phyloP scores from a whole-genome alignment of 2,888 invertebrate genomes.

The Clitarchus hookeri region DNA sequence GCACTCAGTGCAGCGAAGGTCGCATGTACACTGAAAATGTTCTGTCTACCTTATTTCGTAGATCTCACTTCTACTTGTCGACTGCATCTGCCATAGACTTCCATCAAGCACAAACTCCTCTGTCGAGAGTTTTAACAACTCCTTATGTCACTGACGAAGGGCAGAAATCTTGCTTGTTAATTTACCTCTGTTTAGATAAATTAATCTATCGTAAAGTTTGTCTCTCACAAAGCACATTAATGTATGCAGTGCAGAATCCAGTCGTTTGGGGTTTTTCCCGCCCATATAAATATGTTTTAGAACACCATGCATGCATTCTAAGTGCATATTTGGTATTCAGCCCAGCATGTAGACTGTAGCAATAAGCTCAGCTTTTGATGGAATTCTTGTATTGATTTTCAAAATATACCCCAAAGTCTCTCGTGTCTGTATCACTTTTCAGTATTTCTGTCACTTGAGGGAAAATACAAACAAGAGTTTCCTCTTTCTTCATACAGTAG shows the following conservation, averaged over 20 bases:
- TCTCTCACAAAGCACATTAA: conserved; percentile 45
- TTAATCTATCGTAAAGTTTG: conserved; percentile 44
- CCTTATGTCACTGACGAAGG: conserved; percentile 16
- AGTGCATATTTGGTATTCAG: conserved; percentile 46
- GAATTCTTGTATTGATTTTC: conserved; percentile 33
- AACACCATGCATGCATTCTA: conserved; percentile 45
- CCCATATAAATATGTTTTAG: conserved; percentile 45
- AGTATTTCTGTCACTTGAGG: conserved; percentile 27
- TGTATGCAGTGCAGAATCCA: conserved; percentile 43
- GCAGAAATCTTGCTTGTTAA: conserved; percentile 32
- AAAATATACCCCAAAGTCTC: conserved; percentile 43
- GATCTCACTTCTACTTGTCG: background rate
- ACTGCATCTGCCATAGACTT: background rate
- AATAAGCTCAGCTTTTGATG: conserved; percentile 43
- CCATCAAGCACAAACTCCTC: conserved; percentile 4
- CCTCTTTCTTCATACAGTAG: conserved; percentile 42
- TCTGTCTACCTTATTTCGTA: conserved; percentile 11
- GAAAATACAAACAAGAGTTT: conserved; percentile 37
- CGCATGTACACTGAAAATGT: background rate
- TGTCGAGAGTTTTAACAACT: background rate
- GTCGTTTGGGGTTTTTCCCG: conserved; percentile 43
- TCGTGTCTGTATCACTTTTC: conserved; percentile 37
- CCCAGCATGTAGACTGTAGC: conserved; percentile 42
- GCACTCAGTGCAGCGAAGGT: conserved; percentile 17
- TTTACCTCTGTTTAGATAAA: conserved; percentile 47